A percentile compares a stretch with the other conserved stretches of the same genome.
These are phyloP conservation scores for Phainopepla nitens DNA, from an alignment of 2,113 vertebrate genomes.

Conservation along the genomic window DNA sequence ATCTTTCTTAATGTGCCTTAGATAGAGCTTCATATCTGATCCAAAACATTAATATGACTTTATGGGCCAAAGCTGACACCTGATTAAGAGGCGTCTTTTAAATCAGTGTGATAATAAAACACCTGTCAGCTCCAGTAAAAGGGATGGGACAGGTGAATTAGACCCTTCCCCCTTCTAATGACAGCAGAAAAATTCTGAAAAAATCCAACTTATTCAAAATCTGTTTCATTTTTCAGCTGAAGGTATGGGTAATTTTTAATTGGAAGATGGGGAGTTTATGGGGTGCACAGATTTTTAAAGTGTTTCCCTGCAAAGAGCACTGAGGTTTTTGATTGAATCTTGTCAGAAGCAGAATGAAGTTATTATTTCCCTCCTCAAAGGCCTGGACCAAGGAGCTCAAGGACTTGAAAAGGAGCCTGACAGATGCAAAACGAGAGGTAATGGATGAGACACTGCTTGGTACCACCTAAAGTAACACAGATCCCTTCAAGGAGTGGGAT, in stretches of 20 bases:
- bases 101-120: conserved; percentile 39
- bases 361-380: not conserved
- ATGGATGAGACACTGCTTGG: not conserved
- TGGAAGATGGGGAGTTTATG: not conserved
- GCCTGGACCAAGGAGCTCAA: not conserved
- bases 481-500: not conserved
- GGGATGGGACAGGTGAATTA: not conserved
- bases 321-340: not conserved
- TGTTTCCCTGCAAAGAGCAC: not conserved
- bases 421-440: not conserved
- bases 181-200: not conserved
- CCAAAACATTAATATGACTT: conserved; percentile 63
- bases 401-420: not conserved
- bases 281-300: not conserved
- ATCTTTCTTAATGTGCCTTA: conserved; percentile 47
- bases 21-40: conserved; percentile 46
- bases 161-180: not conserved
- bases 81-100: conserved; percentile 57
- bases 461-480: not conserved
- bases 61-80: conserved; percentile 54
- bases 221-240: not conserved
- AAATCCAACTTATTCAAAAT: not conserved
- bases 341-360: not conserved
- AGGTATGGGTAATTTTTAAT: not conserved
- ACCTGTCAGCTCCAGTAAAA: conserved; percentile 1